These are phyloP conservation scores for Muschampia plurimacula DNA, from an alignment of 2,888 invertebrate genomes.

Conservation along the genomic window DNA sequence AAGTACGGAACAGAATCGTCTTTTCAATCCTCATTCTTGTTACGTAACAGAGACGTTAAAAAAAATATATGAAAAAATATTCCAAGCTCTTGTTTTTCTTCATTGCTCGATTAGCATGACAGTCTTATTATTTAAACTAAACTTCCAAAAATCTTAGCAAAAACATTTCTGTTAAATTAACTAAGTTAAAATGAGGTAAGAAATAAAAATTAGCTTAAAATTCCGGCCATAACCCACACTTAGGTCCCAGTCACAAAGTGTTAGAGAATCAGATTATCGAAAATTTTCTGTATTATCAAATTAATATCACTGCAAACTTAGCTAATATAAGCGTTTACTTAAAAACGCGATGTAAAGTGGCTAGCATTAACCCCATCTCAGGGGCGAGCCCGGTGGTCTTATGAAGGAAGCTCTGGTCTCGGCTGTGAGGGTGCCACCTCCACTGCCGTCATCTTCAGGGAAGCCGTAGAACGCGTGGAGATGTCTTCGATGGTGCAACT, in stretches of 20 bases:
- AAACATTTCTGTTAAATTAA: too few relatives aligned
- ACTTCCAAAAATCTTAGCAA: too few relatives aligned
- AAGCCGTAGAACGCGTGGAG: conserved; percentile 73
- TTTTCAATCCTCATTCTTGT: too few relatives aligned
- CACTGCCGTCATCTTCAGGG: conserved; percentile 66
- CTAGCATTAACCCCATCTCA: conserved; percentile 74
- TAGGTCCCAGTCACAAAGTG: not conserved
- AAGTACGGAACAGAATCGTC: too few relatives aligned
- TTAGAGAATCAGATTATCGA: conserved; percentile 16
- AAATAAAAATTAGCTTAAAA: too few relatives aligned
- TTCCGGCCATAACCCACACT: too few relatives aligned
- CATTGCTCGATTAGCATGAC: too few relatives aligned
- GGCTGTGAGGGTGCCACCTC: conserved; percentile 66
- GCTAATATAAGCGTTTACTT: conserved; percentile 7
- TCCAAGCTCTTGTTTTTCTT: too few relatives aligned
- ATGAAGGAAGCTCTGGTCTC: conserved; percentile 72
- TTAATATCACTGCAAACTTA: conserved; percentile 8
- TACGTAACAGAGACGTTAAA: too few relatives aligned
- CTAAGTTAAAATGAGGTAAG: too few relatives aligned
- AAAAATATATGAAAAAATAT: too few relatives aligned
- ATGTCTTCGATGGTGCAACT: conserved; percentile 74
- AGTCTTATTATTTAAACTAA: too few relatives aligned
- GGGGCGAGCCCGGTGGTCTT: conserved; percentile 79
- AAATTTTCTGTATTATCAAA: conserved; percentile 21
- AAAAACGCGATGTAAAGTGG: not conserved